Conservation (phyloP, 1,140 invertebrate species). For the Aradophagus sp. region DNA sequence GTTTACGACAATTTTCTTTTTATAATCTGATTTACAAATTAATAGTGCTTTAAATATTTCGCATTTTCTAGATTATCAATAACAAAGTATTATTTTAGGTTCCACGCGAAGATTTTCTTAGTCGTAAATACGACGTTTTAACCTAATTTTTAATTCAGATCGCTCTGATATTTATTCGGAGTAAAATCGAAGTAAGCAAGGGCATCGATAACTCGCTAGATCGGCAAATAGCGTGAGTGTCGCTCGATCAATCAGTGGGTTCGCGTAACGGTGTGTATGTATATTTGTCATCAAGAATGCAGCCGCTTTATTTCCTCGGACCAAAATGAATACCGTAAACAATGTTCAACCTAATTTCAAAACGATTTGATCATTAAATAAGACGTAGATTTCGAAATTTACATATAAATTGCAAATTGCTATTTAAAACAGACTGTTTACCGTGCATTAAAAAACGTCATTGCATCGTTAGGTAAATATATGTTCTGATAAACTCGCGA, state of each 20-base stretch:
- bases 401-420: conserved; percentile 46
- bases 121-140: too few species aligned
- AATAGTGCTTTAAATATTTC: too few species aligned
- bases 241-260: conserved; percentile 51
- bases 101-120: too few species aligned
- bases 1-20: too few species aligned
- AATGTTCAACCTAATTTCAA: conserved; percentile 39
- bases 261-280: conserved; percentile 16
- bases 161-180: conserved; percentile 19
- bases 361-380: conserved; percentile 47
- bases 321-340: conserved; percentile 41
- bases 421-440: conserved; percentile 38
- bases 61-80: too few species aligned
- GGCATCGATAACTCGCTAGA: conserved; percentile 57
- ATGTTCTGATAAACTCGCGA: conserved; percentile 11
- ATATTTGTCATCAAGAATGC: conserved; percentile 42
- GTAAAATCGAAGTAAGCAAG: conserved; percentile 54
- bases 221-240: conserved; percentile 60
- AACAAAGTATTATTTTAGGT: too few species aligned
- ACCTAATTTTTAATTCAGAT: conserved; percentile 50
- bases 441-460: conserved; percentile 36
- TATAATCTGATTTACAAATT: too few species aligned
- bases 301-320: conserved; percentile 19
- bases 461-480: conserved; percentile 24
- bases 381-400: conserved; percentile 40